These are phyloP conservation scores for Callionymus lyra DNA, from an alignment of 2,113 vertebrate genomes.

Conservation along the genomic window DNA sequence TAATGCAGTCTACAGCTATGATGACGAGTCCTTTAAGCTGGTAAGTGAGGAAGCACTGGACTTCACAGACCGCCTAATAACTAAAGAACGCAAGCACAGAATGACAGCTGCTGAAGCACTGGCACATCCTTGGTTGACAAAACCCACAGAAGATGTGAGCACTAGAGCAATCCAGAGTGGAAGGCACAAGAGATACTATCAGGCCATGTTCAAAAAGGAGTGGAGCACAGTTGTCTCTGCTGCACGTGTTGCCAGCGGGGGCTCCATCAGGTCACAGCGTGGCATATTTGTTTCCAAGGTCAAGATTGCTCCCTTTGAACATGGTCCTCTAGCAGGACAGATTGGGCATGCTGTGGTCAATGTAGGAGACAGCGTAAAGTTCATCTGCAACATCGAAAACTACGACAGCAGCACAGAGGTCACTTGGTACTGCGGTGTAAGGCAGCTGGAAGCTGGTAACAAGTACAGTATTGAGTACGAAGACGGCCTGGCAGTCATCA, in stretches of 20 bases:
- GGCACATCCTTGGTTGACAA: conserved; percentile 83
- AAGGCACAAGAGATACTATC: conserved; percentile 92
- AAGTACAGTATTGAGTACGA: conserved; percentile 91
- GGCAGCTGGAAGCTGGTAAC: conserved; percentile 82
- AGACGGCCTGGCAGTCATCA: conserved; percentile 86
- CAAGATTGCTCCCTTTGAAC: conserved; percentile 92
- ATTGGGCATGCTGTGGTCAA: conserved; percentile 75
- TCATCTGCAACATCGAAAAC: conserved; percentile 87
- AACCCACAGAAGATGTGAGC: conserved; percentile 75
- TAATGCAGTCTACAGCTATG: conserved; percentile 88
- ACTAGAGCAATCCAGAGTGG: conserved; percentile 78
- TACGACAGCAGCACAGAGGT: conserved; percentile 91
- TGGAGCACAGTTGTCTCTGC: conserved; percentile 86
- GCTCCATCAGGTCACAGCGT: conserved; percentile 83
- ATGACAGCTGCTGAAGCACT: conserved; percentile 92
- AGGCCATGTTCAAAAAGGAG: conserved; percentile 85
- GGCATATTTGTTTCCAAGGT: conserved; percentile 87
- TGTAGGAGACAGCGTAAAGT: conserved; percentile 81
- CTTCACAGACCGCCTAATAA: conserved; percentile 86
- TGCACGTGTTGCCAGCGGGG: conserved; percentile 87
- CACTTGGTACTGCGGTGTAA: conserved; percentile 95
- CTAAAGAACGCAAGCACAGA: conserved; percentile 90
- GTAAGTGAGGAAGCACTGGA: conserved; percentile 85
- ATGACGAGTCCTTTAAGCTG: conserved; percentile 89
- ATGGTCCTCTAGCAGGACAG: conserved; percentile 85